Base-by-base conservation (phyloP, 2,113 vertebrate species). In the Tamias sibiricus region DNA sequence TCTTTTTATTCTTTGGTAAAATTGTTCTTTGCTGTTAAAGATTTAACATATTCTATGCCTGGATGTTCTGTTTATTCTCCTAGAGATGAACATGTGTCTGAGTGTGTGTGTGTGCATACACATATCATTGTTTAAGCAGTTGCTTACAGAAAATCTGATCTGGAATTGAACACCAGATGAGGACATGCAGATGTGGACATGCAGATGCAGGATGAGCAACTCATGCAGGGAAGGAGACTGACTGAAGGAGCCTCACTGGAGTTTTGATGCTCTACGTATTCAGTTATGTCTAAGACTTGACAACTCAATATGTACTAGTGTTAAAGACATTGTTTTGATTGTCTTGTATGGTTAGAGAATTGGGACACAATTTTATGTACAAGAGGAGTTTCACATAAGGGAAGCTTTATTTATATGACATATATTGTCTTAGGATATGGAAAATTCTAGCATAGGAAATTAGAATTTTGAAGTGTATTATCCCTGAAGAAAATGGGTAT, bases 21-120 rank as follows among this genome's bases (percentile, higher is more conserved):
- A 93, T 7, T 92, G 49, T 80, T 83, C 44, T 90, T 83, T 92
- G 32, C 3, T 91, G 3, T 81, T 91, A 89, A 93, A 74, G 47
- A 88, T 75, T 96, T 88, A 74, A n/a, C 69, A 86, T 91, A 91
- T 62, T 88, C 24, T 83, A 30, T 80, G 26, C 37, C 47, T 87
- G 6, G 28, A 19, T 87, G 13, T 85, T 95, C 24, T 79, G 30
- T 37, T 95, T 87, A 47, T 81, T 93, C 49, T 87, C 16, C 64
- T 90, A 30, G 30, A 83, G 11, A 47, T 64, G 57, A 42, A n/a
- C 57, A 3, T 44, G 30, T 81, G 59, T 79, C 4, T 49, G 30
- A 14, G 30, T 35, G 19, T 13, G 6, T n/a, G 32, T 47, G 26
- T 8, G 4, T 59, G 24, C 35, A 59, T 20, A 28, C 40, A 32